Conservation (phyloP, 2,113 vertebrate genomes). For the Gopherus flavomarginatus region DNA sequence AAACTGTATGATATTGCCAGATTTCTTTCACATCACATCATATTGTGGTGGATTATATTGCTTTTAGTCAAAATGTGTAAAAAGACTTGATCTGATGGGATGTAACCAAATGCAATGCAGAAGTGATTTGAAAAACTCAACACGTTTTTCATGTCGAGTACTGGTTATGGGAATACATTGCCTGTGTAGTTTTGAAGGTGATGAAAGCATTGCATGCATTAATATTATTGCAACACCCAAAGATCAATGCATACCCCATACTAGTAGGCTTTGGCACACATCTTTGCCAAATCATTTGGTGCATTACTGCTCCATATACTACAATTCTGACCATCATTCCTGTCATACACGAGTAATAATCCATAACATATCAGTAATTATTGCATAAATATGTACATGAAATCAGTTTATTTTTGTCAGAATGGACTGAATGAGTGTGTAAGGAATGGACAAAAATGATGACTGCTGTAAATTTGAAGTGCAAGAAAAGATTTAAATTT, state of each 20-base stretch:
- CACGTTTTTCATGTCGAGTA: conserved; percentile 22
- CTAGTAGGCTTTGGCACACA: neutral
- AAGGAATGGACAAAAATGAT: conserved; percentile 71
- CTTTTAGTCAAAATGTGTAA: conserved; percentile 16
- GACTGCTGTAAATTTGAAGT: conserved; percentile 76
- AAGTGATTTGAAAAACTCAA: conserved; percentile 21
- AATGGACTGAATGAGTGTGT: conserved; percentile 66
- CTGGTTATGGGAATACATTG: conserved; percentile 36
- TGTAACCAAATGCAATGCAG: conserved; percentile 24
- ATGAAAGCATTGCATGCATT: conserved; percentile 14
- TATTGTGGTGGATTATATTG: neutral
- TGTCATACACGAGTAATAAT: conserved; percentile 34
- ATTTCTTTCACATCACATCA: conserved; percentile 27
- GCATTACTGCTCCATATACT: conserved; percentile 26
- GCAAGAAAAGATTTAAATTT: conserved; percentile 75
- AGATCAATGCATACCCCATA: conserved; percentile 19
- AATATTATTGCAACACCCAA: neutral
- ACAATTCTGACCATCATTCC: conserved; percentile 51
- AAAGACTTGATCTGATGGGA: conserved; percentile 36
- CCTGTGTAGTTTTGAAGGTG: conserved; percentile 54
- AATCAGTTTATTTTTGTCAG: conserved; percentile 83
- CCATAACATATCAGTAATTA: conserved; percentile 76
- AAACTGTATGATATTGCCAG: conserved; percentile 18
- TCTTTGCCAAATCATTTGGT: neutral
- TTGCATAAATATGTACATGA: conserved; percentile 67